Percentiles rank a stretch among this genome's conserved stretches.
These are phyloP conservation scores for Podarcis muralis DNA, from an alignment of 2,113 vertebrate genomes.

Conservation along the genomic window DNA sequence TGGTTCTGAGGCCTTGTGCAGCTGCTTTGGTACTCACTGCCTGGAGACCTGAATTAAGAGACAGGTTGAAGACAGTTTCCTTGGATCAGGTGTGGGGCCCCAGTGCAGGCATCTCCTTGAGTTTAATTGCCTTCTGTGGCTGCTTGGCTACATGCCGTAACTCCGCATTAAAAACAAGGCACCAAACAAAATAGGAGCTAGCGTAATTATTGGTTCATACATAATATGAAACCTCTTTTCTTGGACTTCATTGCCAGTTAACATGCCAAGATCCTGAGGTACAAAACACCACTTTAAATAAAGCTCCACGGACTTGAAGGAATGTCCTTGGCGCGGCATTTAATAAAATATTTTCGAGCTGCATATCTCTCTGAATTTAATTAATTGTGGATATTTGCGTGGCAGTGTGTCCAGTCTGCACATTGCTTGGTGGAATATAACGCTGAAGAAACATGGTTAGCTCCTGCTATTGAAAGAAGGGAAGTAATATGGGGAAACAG, in stretches of 20 bases:
- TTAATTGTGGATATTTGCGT: constrained; percentile 73
- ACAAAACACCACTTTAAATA: constrained; percentile 71
- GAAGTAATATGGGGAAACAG: neutral
- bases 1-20: neutral
- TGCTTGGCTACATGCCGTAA: constrained; percentile 25
- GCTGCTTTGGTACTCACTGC: neutral
- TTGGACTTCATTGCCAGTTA: constrained; percentile 71
- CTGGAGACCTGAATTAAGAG: neutral
- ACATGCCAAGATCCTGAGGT: constrained; percentile 74
- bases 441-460: constrained; percentile 40
- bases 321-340: constrained; percentile 73
- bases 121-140: neutral
- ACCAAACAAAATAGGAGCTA: constrained; percentile 61
- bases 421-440: constrained; percentile 53
- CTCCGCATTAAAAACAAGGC: constrained; percentile 47
- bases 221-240: constrained; percentile 70
- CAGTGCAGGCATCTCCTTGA: neutral
- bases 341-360: constrained; percentile 66
- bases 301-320: constrained; percentile 70
- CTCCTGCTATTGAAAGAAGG: constrained; percentile 33
- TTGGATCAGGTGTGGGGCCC: neutral
- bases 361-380: constrained; percentile 72
- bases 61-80: neutral
- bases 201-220: constrained; percentile 67
- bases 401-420: constrained; percentile 51